Conservation (phyloP, 2,113 vertebrate genomes). For the Potamarius usumacintae region DNA sequence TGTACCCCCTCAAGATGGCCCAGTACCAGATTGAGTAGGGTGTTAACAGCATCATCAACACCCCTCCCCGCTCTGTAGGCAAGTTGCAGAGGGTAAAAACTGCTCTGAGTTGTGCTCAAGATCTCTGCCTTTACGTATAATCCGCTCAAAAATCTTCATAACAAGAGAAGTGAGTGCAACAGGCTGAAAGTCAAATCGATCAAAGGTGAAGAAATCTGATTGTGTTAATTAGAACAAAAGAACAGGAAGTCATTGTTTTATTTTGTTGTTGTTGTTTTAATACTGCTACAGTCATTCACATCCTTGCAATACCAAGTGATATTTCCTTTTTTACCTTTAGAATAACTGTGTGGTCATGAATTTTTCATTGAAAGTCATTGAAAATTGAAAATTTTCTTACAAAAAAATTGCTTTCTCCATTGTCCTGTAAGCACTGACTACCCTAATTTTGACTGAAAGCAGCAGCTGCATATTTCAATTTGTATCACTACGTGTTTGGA, state of each 20-base stretch:
- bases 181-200: too few species aligned
- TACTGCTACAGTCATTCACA: neutral
- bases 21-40: too few species aligned
- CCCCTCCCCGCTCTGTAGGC: too few species aligned
- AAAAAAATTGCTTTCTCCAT: neutral
- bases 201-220: too few species aligned
- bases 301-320: neutral
- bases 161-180: too few species aligned
- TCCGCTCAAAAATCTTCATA: too few species aligned
- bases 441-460: neutral
- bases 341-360: neutral
- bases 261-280: neutral
- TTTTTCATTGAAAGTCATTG: neutral
- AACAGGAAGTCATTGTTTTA: neutral
- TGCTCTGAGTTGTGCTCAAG: too few species aligned
- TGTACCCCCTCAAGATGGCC: too few species aligned
- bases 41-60: too few species aligned
- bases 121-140: too few species aligned
- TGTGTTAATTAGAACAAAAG: neutral
- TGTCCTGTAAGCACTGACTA: neutral
- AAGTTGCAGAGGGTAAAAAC: too few species aligned
- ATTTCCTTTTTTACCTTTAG: neutral
- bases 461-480: neutral
- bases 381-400: neutral
- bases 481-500: neutral